Evolutionary conservation across 1,140 invertebrate genomes (phyloP), one percentile per base, ranked within the genome.

Genomic region (Phocides pigmalion): DNA sequence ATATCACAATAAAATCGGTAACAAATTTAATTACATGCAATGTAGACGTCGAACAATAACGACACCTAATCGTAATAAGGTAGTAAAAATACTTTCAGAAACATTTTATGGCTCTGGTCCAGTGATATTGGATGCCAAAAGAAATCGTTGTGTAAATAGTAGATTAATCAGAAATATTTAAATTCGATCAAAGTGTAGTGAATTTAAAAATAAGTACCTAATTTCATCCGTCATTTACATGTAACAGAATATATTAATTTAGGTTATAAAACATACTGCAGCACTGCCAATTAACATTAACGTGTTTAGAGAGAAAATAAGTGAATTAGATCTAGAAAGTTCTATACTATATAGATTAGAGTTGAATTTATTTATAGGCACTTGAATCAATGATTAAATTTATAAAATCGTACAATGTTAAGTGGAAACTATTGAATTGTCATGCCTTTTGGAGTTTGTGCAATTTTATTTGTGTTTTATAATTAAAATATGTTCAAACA

Each of bases 61-160:
- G 25, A 59, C 25, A 42, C 16, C 14, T 42, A 56, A 12, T 22
- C 37, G 17, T 54, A 16, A 41, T 54, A 39, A 54, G 22, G 37
- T 41, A 41, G 35, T 41, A 20, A 54, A 41, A 14, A 16, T 50
- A 42, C 46, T 61, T 59, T 62, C 49, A 61, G 62, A 64, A 49
- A 56, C 11, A 32, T 44, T 69, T 71, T 65, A 72, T 74, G 75
- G 77, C 81, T 84, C 73, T 81, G 71, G 68, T 63, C 62, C 69
- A 81, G 85, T 86, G 83, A 88, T 86, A 82, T 72, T 70, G 62
- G 77, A 86, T 86, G 85, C 82, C 85, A 88, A 84, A 87, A 64
- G 50, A 56, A 54, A 41, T 59, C 41, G 35, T 51, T 51, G 62
- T 68, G 39, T 69, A 74, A 47, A 65, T 70, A 62, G 19, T 68